A percentile compares a stretch with the other conserved stretches of the same genome.
Evolutionary conservation across 2,797 vertebrate species (phyloP).

Genomic region (Coendou prehensilis): DNA sequence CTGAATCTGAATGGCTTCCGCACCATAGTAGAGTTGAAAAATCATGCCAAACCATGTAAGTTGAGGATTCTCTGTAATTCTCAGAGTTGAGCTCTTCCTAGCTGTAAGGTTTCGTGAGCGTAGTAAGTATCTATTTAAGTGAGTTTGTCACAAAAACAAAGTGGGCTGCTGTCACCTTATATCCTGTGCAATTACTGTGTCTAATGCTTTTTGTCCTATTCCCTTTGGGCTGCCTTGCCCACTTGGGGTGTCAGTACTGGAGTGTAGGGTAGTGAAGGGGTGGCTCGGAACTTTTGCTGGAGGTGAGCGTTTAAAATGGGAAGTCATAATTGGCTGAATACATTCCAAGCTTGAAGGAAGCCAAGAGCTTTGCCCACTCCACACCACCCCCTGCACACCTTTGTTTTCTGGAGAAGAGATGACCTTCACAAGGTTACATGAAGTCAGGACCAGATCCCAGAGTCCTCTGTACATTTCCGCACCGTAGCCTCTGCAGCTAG

Average conservation of each 20-base stretch:
- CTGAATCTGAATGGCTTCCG: neutral
- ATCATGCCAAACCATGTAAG: neutral
- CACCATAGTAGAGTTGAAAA: neutral
- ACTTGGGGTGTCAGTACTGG: neutral
- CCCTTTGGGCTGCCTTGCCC: neutral
- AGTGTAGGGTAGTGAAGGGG: neutral
- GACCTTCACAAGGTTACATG: neutral
- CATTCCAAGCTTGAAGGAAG: slow-evolving; percentile 7
- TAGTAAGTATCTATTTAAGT: slow-evolving; percentile 12
- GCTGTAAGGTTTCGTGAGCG: neutral
- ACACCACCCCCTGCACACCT: neutral
- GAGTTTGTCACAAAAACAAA: neutral
- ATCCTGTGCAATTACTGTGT: neutral
- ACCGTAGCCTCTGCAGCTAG: neutral
- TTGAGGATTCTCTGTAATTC: neutral
- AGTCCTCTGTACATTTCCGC: neutral
- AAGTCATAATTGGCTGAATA: neutral
- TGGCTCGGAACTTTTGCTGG: neutral
- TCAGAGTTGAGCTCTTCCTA: neutral
- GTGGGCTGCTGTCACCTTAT: neutral
- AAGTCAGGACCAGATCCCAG: neutral
- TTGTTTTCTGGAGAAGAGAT: slow-evolving; percentile 26
- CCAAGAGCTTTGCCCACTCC: neutral
- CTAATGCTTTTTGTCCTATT: neutral
- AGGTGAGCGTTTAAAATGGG: too few relatives aligned